Base-by-base conservation (phyloP, 92 coral and sea anemone species). In the Parazoanthus darwini region DNA sequence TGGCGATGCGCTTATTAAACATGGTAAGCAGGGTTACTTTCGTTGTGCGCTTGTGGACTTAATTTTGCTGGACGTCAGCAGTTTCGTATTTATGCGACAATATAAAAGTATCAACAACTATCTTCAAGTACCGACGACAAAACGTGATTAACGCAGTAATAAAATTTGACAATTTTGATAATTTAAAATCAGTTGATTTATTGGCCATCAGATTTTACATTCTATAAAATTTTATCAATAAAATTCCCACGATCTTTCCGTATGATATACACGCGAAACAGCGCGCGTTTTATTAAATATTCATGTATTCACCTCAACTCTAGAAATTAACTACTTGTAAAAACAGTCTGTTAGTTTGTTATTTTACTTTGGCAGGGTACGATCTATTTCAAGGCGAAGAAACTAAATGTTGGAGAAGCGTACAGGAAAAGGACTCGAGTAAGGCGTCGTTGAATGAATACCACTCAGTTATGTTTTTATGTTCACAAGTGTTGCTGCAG, bases 321-420 rank as follows among this genome's bases (percentile, higher is more conserved):
- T 48, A 48, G 7, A 46, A 6, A 46, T 63, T 8, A 63, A 63
- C n/a, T 7, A 20, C 22, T 23, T 23, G 25, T 29, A 29, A 29
- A 29, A 54, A 54, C 9, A 13, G 9, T 54, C 59, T 63, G 18
- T 5, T 67, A 29, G 8, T 22, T 38, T 59, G 29, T 44, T 51
- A 74, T 15, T 67, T 25, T 73, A 4, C 44, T 79, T 46, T 35
- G 81, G 18, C 86, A 95, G 98, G 98, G 98, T 59, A 91, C 94
- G 11, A 94, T 96, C 39, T 94, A 91, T 91, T 96, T 96, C 80
- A 94, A 91, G 88, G 94, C 93, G 26, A 96, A 94, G 73, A 67
- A 94, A 13, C 48, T 94, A 14, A 92, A 94, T 56, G 90, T 96
- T 15, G 95, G 92, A 3, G 95, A 94, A 76, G 96, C 98, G 3